Evolutionary conservation across 2,888 invertebrate species (phyloP), one percentile per base, ranked within the genome.

Genomic region (Himalopsyche japonica): DNA sequence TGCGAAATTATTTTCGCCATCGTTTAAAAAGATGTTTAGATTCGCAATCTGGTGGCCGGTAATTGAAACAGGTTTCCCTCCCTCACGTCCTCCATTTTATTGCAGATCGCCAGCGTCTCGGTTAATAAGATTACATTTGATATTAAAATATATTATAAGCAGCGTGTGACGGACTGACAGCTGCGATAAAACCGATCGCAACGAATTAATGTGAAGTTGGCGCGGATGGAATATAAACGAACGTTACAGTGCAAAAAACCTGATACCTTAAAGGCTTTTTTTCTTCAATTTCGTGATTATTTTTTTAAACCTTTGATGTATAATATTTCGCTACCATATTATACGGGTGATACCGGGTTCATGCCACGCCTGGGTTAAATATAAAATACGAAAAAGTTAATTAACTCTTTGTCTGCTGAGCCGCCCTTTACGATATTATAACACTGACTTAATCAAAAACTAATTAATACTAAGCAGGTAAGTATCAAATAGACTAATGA

Each of bases 31-130:
- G 84, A 78, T 24, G 81, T 70, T 84, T 82, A 84, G 81, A 70
- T 81, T 77, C 81, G 81, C 79, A 32, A 80, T 78, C 81, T 81
- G 57, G 47, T 78, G 34, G 76, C 78, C 37, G 84, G 79, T 84
- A 84, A 84, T 84, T 84, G 84, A 84, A 84, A 84, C 84, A 79
- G 81, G 84, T 84, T 83, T 70, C 30, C 43, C 43, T 15, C 43
- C 43, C 5, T 47, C 81, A 76, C 76, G 70, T 76, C 76, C 34
- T 34, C 76, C 76, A 76, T 76, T 30, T 30, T 34, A 27, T 24
- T 76, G 18, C 30, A 15, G 70, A 30, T 70, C 24, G 24, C 70
- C 70, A 20, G 30, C 70, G 34, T 30, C 32, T 18, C 76, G 76
- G 76, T 30, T 76, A 76, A 76, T 76, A 76, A 76, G 76, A 76